Evolutionary conservation across 2,113 vertebrate genomes (phyloP), one percentile per base, ranked within the genome.

Genomic region (Empidonax alnorum): DNA sequence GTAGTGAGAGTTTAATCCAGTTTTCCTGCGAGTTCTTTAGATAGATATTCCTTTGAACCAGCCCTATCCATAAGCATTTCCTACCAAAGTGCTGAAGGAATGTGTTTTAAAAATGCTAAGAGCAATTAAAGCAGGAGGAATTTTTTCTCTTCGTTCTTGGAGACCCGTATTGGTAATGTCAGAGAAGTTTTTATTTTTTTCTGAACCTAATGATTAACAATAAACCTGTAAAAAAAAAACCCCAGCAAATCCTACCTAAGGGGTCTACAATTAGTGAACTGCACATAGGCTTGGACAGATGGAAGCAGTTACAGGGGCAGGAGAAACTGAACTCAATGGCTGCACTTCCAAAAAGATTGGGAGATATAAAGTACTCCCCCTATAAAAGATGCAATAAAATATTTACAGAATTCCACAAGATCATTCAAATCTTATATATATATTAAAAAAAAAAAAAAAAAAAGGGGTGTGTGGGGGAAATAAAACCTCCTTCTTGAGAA

Each of bases 231-330:
- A 92, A 96, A 96, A 94, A 50, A 94, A 50, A 49, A 41, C 39
- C 39, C 23, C 59, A 94, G 96, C 74, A 95, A 76, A 42, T 56
- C 87, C 97, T 97, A 98, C 96, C 96, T 98, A 97, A 96, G 49
- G 52, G 93, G 90, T 75, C 22, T 44, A 89, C 95, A 98, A 97
- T 97, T 98, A 98, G 75, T 84, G 84, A 95, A 79, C 88, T 97
- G 89, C 94, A 74, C 93, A 91, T 84, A 95, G 96, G 84, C 84
- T 92, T 96, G 30, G 78, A 91, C 94, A 96, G 91, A 96, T 98
- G 97, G 96, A 98, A 98, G 58, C 96, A 94, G 93, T 97, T 98
- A 97, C 19, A 77, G 89, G 90, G 94, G 96, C 94, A 95, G 95
- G 67, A 94, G 77, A 96, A 94, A 95, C 87, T 49, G 5, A 95